A percentile compares a stretch with the other conserved stretches of the same genome.
phyloP scores from a whole-genome alignment of 2,797 vertebrate species.

The Hoplostethus atlanticus region DNA sequence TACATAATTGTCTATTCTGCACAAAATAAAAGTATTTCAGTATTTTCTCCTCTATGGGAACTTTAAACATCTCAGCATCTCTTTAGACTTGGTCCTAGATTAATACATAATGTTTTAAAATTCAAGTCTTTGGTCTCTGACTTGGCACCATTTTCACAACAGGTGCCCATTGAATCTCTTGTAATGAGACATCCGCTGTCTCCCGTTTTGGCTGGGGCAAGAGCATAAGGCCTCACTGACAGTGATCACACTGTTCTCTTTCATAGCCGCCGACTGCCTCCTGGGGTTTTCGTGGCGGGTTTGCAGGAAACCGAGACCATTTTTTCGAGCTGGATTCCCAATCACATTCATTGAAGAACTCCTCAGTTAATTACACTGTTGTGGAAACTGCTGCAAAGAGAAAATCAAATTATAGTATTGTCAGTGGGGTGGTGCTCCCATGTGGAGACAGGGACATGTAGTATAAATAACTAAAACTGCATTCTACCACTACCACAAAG shows the following conservation, averaged over 20 bases:
- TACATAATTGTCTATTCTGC: neutral
- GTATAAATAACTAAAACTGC: too few relatives aligned
- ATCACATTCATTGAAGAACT: conserved; percentile 18
- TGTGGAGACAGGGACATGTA: neutral
- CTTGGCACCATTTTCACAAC: conserved; percentile 73
- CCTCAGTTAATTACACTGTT: conserved; percentile 45
- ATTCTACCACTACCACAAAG: too few relatives aligned
- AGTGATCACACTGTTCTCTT: conserved; percentile 75
- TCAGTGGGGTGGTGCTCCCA: neutral
- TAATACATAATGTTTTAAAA: conserved; percentile 51
- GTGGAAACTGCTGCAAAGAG: conserved; percentile 10
- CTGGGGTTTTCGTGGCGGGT: conserved; percentile 45
- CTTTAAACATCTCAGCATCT: conserved; percentile 30
- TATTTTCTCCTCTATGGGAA: neutral
- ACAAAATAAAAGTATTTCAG: conserved; percentile 6
- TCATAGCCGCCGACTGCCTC: conserved; percentile 58
- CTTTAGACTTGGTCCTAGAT: conserved; percentile 27
- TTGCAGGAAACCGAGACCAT: conserved; percentile 48
- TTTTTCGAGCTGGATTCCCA: conserved; percentile 23
- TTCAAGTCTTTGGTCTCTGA: conserved; percentile 57
- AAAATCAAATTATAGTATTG: conserved; percentile 28
- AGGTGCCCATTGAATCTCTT: conserved; percentile 80
- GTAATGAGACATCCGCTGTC: conserved; percentile 72
- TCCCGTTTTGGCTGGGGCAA: conserved; percentile 53
- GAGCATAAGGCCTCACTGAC: conserved; percentile 38